Evolutionary conservation across 2,888 invertebrate species (phyloP).

Genomic region (Gymnocheta viridis): DNA sequence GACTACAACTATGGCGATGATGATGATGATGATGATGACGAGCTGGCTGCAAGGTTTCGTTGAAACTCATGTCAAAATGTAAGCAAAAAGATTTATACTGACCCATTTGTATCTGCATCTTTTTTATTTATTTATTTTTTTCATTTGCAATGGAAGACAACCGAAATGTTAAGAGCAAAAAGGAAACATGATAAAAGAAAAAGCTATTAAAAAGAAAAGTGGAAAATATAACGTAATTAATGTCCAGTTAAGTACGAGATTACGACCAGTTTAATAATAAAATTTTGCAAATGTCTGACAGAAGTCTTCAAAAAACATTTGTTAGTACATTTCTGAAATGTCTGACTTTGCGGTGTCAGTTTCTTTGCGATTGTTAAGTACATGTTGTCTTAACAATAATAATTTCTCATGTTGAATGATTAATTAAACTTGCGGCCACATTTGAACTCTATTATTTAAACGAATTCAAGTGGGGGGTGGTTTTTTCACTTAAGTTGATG

Average conservation of each 20-base stretch:
- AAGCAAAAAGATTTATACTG: constrained; percentile 14
- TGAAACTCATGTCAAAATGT: constrained; percentile 16
- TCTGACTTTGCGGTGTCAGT: constrained; percentile 23
- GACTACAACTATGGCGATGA: constrained; percentile 10
- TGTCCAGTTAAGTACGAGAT: constrained; percentile 48
- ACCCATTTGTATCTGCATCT: background rate
- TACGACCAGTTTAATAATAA: constrained; percentile 40
- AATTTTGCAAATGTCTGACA: constrained; percentile 37
- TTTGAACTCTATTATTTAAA: background rate
- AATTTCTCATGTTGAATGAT: constrained; percentile 33
- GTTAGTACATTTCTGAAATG: background rate
- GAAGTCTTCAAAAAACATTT: constrained; percentile 12
- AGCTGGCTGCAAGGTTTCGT: constrained; percentile 21
- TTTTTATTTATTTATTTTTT: too few relatives aligned
- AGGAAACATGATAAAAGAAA: background rate
- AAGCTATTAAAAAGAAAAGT: background rate
- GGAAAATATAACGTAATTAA: background rate
- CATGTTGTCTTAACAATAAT: constrained; percentile 3
- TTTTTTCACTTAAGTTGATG: background rate
- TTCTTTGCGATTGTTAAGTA: constrained; percentile 23
- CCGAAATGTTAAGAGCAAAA: constrained; percentile 1
- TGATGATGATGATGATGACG: constrained; percentile 8
- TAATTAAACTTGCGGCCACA: constrained; percentile 18
- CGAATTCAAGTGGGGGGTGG: too few relatives aligned
- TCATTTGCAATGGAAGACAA: background rate